Conservation (phyloP, 2,113 vertebrate species). For the Nycticryphes semicollaris region DNA sequence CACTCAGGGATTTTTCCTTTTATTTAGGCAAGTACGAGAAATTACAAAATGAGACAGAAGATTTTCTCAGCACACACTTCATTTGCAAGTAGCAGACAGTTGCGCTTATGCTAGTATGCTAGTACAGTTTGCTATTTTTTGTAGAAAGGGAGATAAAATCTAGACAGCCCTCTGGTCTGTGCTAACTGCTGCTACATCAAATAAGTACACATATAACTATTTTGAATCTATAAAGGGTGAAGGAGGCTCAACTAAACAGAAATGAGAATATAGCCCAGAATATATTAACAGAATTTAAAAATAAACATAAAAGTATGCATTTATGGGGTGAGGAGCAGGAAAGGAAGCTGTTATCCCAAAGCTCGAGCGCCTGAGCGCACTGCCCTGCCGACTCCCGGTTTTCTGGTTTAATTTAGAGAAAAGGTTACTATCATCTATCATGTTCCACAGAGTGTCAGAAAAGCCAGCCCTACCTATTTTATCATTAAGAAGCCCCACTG, state of each 20-base stretch:
- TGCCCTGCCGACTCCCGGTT: neutral
- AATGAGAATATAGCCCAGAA: neutral
- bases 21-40: neutral
- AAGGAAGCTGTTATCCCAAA: neutral
- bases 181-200: neutral
- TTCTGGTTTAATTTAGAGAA: conserved; percentile 30
- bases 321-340: neutral
- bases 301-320: neutral
- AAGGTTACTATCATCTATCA: conserved; percentile 41
- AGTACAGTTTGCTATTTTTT: neutral
- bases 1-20: neutral
- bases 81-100: neutral
- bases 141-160: neutral
- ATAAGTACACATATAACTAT: neutral
- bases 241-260: neutral
- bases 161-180: neutral
- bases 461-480: neutral
- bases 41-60: neutral
- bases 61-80: neutral
- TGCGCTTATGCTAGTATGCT: neutral
- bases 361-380: fast-evolving
- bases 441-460: neutral
- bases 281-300: neutral
- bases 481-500: neutral
- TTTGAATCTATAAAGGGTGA: neutral